Base-by-base conservation (phyloP, 2,113 vertebrate genomes). In the Morone chrysops region DNA sequence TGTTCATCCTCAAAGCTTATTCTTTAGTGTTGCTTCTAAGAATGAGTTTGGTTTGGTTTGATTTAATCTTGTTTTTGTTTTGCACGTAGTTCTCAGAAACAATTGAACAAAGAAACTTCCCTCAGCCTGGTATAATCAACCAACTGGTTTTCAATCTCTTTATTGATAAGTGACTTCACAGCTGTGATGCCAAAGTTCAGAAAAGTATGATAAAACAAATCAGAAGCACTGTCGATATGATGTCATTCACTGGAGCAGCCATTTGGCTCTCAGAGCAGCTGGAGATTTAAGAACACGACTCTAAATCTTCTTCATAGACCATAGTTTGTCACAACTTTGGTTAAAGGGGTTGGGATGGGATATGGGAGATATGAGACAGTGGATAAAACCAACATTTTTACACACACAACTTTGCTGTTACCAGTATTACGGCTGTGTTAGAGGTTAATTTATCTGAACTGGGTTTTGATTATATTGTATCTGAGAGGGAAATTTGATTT, bases 161-260 rank as follows among this genome's bases (percentile, higher is more conserved):
- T 48, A 86, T 81, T 70, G 71, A 75, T 78, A 84, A 85, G 77
- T 87, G 83, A 84, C 90, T 84, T 90, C 69, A 70, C 45, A 86
- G 83, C 85, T 83, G 89, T 87, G 85, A 91, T 85, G 89, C 92
- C 92, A 93, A 93, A 94, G 86, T 87, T 92, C 67, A 87, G 50
- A 70, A 83, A 76, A 77, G 54, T 54, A 81, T 48, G 74, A 70
- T 61, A 36, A 74, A 82, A 80, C 45, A 10, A 80, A 84, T 80
- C 71, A 60, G 59, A 81, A 40, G 65, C 75, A 82, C 61, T 70
- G 70, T 73, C 68, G 8, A 75, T 69, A 78, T 83, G 81, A 81
- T 80, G 78, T 89, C 81, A 87, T 80, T 89, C 54, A 77, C 70
- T 84, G 81, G 80, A 78, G 71, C 65, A 70, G 63, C 81, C 70